Evolutionary conservation across 2,113 vertebrate species (phyloP), one percentile per base, ranked within the genome.

Genomic region (Indicator indicator): DNA sequence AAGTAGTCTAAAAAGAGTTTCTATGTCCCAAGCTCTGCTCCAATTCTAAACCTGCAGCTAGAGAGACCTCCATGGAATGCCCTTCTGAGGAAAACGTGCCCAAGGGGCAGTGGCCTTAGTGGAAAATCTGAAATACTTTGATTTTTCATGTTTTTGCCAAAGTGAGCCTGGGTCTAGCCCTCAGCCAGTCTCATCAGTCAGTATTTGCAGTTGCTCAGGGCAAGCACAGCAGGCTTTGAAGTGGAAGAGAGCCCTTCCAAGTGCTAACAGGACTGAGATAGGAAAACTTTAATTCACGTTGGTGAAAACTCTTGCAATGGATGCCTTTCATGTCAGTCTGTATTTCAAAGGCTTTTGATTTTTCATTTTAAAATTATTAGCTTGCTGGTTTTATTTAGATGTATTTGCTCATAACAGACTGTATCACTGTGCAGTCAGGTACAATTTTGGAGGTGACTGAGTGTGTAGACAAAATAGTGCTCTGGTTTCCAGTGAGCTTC

Each of bases 391-490:
- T 72, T 70, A 13, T 36, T 63, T 38, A 33, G 73, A 1, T 26
- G 11, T 6, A 3, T 11, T 18, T 30, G 32, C 40, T 68, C 3
- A 1, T 30, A 33, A 17, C 28, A 36, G 30, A 4, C 19, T 26
- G 26, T 26, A 6, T 19, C 48, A 5, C 32, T 60, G 9, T 15
- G 28, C 1, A 1, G 7, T 16, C n/a, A 62, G 33, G 8, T n/a
- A 19, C 16, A 9, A 20, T 0, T n/a, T 4, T 1, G 15, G 14
- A 7, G 4, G 3, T 19, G 15, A 11, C 5, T 77, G 46, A 1
- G 1, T 7, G 1, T 19, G 16, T 3, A 1, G 9, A 18, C 27
- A 30, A n/a, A 15, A 4, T 27, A 32, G 23, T 16, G 16, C 27
- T 2, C 10, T 67, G 27, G 1, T 65, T 89, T 69, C 27, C 55